A percentile compares a stretch with the other conserved stretches of the same genome.
Conservation (phyloP, 2,888 invertebrate species). For the Darwinula stevensoni region DNA sequence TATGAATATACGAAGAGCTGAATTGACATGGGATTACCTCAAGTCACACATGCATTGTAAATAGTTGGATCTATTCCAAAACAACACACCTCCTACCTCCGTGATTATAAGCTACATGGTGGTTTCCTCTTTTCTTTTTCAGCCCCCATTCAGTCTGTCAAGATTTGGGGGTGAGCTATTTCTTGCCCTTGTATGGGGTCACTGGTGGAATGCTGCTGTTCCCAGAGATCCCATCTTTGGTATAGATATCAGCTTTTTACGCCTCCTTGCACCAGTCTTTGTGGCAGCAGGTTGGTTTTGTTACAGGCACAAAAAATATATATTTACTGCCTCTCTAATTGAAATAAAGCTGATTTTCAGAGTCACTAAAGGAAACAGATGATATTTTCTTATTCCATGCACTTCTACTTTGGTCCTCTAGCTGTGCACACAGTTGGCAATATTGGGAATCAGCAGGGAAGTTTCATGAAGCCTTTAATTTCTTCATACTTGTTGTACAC, state of each 20-base stretch:
- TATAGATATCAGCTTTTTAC: conserved; percentile 35
- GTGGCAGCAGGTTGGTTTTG: conserved; percentile 32
- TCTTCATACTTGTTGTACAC: conserved; percentile 40
- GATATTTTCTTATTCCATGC: too few species aligned
- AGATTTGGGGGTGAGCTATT: conserved; percentile 44
- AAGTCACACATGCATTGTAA: too few species aligned
- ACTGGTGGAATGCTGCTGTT: conserved; percentile 38
- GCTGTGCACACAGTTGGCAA: conserved; percentile 76
- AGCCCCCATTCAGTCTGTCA: conserved; percentile 53
- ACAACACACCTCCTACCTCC: too few species aligned
- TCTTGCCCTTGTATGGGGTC: conserved; percentile 50
- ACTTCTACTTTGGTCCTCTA: too few species aligned
- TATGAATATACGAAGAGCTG: too few species aligned
- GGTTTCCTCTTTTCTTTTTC: too few species aligned
- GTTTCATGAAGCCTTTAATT: conserved; percentile 32
- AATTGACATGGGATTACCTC: too few species aligned
- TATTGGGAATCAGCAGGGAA: conserved; percentile 49
- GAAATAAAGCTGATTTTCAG: too few species aligned
- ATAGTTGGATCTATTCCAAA: too few species aligned
- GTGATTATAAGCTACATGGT: too few species aligned
- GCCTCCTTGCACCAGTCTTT: conserved; percentile 32
- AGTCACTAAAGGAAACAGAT: too few species aligned
- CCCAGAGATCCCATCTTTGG: conserved; percentile 40
- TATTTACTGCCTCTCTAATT: too few species aligned
- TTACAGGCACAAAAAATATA: conserved; percentile 4